Base-by-base conservation (phyloP, 2,797 vertebrate genomes). In the Myripristis jacobus region DNA sequence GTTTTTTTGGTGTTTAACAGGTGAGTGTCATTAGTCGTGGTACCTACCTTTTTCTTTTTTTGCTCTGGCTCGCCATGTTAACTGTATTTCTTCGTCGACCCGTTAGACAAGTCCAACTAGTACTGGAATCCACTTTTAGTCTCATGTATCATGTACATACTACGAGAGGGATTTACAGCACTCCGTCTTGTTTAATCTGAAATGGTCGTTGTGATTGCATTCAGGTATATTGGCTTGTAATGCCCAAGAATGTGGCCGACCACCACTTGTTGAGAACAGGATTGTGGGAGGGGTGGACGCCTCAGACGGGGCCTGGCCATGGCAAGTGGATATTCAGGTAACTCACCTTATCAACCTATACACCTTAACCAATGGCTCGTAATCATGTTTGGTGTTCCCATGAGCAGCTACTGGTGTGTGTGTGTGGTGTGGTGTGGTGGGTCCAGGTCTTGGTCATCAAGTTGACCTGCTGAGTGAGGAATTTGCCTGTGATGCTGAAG, bases 261-360 rank as follows among this genome's bases (percentile, higher is more conserved):
- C 91, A 0, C 75, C 79, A 1, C 0, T 90, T 24, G 8, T 47
- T 44, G 64, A 81, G 58, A 83, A 86, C 87, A 75, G 94, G 73
- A 94, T 95, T 34, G 94, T 95, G 4, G 94, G 94, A 34, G 94
- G 94, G 13, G 1, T 4, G 1, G 50, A 84, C 50, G 75, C 92
- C 4, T 0, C 0, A 0, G n/a, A 73, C 0, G 94, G 93, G n/a
- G 82, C 85, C 5, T 95, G 94, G 93, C 94, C 94, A 0, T 95
- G 94, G 94, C 93, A 94, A 81, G 93, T 94, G 47, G 93, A 93
- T 46, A 70, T 95, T 29, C 93, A 94, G 89, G 92, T 94, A 74
- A 3, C 55, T 15, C 2, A 8, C 13, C n/a, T 19, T 12, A 3
- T 18, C 9, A 50, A 11, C 4, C 1, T 11, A 11, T 50, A 24